Evolutionary conservation across 2,113 vertebrate species (phyloP), one percentile per base, ranked within the genome.

Genomic region (Pollachius pollachius): DNA sequence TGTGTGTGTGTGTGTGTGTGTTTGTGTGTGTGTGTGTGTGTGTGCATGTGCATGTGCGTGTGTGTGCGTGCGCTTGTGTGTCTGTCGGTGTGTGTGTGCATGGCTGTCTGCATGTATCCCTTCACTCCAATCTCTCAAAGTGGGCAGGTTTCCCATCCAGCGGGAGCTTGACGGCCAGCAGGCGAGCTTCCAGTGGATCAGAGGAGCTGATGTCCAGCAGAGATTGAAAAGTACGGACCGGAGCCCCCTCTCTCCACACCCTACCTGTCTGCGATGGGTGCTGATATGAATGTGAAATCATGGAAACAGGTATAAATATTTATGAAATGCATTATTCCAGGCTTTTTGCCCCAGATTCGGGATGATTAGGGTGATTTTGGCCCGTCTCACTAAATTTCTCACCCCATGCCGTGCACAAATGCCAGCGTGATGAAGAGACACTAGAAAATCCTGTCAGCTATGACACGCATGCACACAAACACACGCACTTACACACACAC

Each of bases 281-380:
- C 37, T 41, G 83, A 85, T 79, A 85, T 79, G 79, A 87, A 87
- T 84, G 80, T 80, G 73, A 85, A 85, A 82, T 87, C 76, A 81
- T 1, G 57, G 79, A 73, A 56, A 78, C 62, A 69, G 72, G 71
- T 82, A 89, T 90, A 87, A 84, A 89, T 89, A 89, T 89, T 87
- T 84, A 88, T 89, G 87, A 87, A 89, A 79, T 80, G 69, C 69
- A 77, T 86, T 85, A 84, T 85, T 87, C 73, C 78, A 83, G 79
- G 72, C 74, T 67, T 76, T 87, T 60, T 67, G 67, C 68, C 74
- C 81, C 76, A 67, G 63, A 72, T 41, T 41, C 37, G 1, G 37
- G 37, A 73, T 74, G 79, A 73, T 79, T 81, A 85, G 68, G 59
- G 73, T 78, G 79, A 81, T 85, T 89, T 75, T 72, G 75, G 59